Evolutionary conservation across 2,113 vertebrate genomes (phyloP), one percentile per base, ranked within the genome.

Genomic region (Galeopterus variegatus): DNA sequence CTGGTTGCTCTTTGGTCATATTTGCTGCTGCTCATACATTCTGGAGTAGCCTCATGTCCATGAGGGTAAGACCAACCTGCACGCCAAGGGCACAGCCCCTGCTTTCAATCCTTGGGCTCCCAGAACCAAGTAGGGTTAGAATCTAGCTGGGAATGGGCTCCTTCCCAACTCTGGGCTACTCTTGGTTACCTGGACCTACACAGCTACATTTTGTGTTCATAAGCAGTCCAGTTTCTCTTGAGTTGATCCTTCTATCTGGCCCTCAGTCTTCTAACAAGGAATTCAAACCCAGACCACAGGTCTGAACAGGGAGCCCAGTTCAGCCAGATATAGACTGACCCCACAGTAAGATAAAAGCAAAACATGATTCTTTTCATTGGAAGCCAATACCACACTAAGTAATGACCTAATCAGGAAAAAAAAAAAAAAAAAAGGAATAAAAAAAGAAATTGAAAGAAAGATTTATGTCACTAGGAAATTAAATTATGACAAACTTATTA

Each of bases 31-130:
- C n/a, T 26, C 45, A 15, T 19, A 52, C 17, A 0, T 8, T 23
- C 33, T 17, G 0, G 18, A 67, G 17, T 11, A 45, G 21, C 41
- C 9, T 23, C 12, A 26, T 0, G 1, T n/a, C n/a, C 41, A 0
- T 3, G 19, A 69, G 23, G 41, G 19, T n/a, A 17, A 56, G 14
- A 5, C 17, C 23, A 13, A 64, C 0, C 11, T 58, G 23, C 41
- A 45, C 1, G 1, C 18, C 73, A 65, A 91, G 58, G 31, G 11
- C 17, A 6, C n/a, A 10, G 12, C n/a, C 15, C 6, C 23, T 14
- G 28, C 72, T 28, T 24, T 73, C 45, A 65, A 41, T 21, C 11
- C 6, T 1, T 23, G 9, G 70, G 50, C 50, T 90, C 84, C 48
- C 17, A 75, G 73, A 96, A 86, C 41, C 8, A 36, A 1, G 12